Evolutionary conservation across 2,113 vertebrate genomes (phyloP).

Genomic region (Amphilophus citrinellus): DNA sequence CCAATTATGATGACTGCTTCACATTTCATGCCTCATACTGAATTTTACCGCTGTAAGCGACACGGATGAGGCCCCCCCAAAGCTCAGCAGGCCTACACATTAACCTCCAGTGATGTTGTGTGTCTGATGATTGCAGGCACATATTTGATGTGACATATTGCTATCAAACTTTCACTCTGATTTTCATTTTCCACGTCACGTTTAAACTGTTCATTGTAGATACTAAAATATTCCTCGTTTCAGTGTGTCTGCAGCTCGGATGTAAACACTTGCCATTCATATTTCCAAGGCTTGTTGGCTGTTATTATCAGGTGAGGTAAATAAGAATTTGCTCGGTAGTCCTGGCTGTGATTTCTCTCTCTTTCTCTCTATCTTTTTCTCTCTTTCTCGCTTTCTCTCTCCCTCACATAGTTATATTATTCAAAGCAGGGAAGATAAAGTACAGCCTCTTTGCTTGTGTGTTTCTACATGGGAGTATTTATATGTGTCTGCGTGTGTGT

Average conservation of each 20-base stretch:
- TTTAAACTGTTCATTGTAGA: slow-evolving; percentile 46
- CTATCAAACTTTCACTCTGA: slow-evolving; percentile 63
- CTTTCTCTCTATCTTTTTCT: slow-evolving; percentile 49
- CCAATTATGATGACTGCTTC: slow-evolving; percentile 68
- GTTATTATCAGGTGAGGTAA: slow-evolving; percentile 65
- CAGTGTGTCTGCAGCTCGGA: slow-evolving; percentile 16
- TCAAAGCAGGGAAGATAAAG: slow-evolving; percentile 71
- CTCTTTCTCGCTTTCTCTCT: slow-evolving; percentile 36
- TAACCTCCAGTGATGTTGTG: slow-evolving; percentile 53
- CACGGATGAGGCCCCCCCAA: slow-evolving; percentile 38
- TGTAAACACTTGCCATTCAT: slow-evolving; percentile 31
- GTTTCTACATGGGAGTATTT: slow-evolving; percentile 32
- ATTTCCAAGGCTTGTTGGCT: slow-evolving; percentile 48
- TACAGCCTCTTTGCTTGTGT: slow-evolving; percentile 40
- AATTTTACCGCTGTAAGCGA: slow-evolving; percentile 56
- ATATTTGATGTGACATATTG: slow-evolving; percentile 66
- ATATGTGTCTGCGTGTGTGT: slow-evolving; percentile 24
- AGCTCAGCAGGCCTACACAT: slow-evolving; percentile 64
- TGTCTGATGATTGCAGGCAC: slow-evolving; percentile 49
- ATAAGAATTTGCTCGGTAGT: slow-evolving; percentile 58
- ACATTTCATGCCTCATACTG: slow-evolving; percentile 70
- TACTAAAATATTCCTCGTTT: slow-evolving; percentile 46
- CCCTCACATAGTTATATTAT: slow-evolving; percentile 61
- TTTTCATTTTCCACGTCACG: slow-evolving; percentile 60
- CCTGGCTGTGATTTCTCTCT: slow-evolving; percentile 64